Evolutionary conservation across 2,797 vertebrate genomes (phyloP).

Genomic region (Jordanella pulchra): DNA sequence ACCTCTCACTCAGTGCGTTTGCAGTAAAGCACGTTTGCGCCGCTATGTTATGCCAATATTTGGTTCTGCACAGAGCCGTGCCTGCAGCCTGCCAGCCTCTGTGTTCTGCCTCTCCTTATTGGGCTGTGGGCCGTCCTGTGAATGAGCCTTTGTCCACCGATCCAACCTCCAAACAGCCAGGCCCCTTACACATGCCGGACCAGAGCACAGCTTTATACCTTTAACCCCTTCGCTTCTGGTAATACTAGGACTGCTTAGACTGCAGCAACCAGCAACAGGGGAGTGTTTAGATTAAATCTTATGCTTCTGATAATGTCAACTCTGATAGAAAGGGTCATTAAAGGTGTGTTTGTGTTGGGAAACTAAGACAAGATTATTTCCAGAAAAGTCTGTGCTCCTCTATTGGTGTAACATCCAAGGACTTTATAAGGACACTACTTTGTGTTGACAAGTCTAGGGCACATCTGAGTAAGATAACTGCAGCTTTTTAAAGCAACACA

Average conservation of each 20-base stretch:
- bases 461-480: neutral
- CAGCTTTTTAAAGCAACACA: neutral
- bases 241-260: conserved; percentile 18
- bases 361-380: neutral
- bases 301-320: conserved; percentile 49
- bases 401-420: neutral
- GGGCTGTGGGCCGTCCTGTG: conserved; percentile 63
- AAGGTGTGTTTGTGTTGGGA: conserved; percentile 2
- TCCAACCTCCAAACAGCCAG: conserved; percentile 68
- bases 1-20: conserved; percentile 15
- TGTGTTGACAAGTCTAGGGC: conserved; percentile 2
- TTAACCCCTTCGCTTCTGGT: conserved; percentile 65
- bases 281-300: conserved; percentile 36
- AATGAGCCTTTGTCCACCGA: conserved; percentile 76
- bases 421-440: neutral
- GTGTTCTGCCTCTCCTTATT: conserved; percentile 65
- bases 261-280: conserved; percentile 35
- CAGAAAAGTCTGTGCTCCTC: neutral
- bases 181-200: conserved; percentile 64
- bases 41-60: conserved; percentile 52
- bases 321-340: conserved; percentile 11
- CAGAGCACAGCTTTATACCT: conserved; percentile 69
- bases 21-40: conserved; percentile 41
- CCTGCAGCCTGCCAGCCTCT: conserved; percentile 59
- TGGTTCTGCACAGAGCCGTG: conserved; percentile 48